Base-by-base conservation (phyloP, 2,888 invertebrate species). In the Rhamphomyia laevipes region DNA sequence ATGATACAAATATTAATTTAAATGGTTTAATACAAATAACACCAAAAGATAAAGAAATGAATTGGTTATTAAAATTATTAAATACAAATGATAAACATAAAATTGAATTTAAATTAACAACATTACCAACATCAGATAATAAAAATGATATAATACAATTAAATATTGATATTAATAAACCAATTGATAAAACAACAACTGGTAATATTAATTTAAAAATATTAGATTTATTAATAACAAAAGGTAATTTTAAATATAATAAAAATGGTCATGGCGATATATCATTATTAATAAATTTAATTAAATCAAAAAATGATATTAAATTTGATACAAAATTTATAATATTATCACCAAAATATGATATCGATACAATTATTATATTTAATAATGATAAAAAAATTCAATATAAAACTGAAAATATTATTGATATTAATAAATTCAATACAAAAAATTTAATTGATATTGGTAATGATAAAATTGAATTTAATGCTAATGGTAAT, bases 361-460 rank as follows among this genome's bases (percentile, higher is more conserved):
- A 78, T 52, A 73, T 79, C 0, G 77, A 79, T 43, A 59, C 81
- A 0, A 82, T 79, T 43, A 46, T 89, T 4, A 78, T 73, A 57
- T 78, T 84, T 30, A 79, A 86, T 63, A 80, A 81, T 41, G 77
- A 71, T 41, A 82, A 84, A 58, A 82, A 82, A 57, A 57, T 88
- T 4, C 75, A 77, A 50, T 58, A 86, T 37, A 76, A 77, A 31
- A 84, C 86, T 0, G 74, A 77, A 53, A 78, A 77, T 48, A 77
- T 76, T 53, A 55, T 74, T 1, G 75, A 65, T 70, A 31, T 72
- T 6, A 70, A 71, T 9, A 68, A 73, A 2, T 40, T 84, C 1
- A 78, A 81, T 21, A 78, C 84, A 1, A 84, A 81, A 59, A 82
- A 78, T 56, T 58, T 68, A 2, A 52, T 78, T 0, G 74, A 77